These are phyloP conservation scores for Cyrtodaria siliqua DNA, from an alignment of 2,888 invertebrate genomes.

Conservation along the genomic window DNA sequence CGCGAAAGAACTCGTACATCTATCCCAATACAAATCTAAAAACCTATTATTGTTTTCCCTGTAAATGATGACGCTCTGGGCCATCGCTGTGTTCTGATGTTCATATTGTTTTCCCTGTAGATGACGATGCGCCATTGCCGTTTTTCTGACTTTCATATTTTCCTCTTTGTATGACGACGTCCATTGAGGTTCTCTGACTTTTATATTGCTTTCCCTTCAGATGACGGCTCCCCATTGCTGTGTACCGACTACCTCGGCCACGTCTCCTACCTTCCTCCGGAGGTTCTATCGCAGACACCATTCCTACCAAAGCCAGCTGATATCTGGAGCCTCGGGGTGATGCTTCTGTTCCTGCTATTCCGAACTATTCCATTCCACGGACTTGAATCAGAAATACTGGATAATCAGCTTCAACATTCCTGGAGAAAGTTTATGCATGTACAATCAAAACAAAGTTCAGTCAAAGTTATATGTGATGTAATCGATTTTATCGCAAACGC, in stretches of 20 bases:
- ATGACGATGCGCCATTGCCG: no score
- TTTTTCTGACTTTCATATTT: no score
- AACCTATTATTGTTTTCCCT: no score
- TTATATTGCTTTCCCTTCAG: neutral
- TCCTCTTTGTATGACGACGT: no score
- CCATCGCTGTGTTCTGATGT: no score
- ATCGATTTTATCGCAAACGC: conserved; percentile 3
- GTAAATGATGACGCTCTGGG: no score
- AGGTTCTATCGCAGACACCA: conserved; percentile 48
- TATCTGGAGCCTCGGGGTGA: conserved; percentile 66
- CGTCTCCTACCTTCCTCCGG: conserved; percentile 57
- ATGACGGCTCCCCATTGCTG: conserved; percentile 38
- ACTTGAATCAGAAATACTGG: conserved; percentile 35
- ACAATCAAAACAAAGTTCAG: neutral
- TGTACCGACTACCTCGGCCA: conserved; percentile 68
- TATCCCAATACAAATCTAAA: no score
- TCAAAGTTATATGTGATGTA: conserved; percentile 12
- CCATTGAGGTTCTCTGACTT: no score
- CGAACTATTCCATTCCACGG: conserved; percentile 46
- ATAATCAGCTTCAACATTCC: conserved; percentile 32
- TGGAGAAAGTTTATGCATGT: conserved; percentile 33
- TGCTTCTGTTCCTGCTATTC: conserved; percentile 54
- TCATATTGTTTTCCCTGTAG: no score
- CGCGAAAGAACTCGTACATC: no score
- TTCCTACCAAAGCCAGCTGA: conserved; percentile 63